Base-by-base conservation (phyloP, 2,797 vertebrate genomes). In the Squalus acanthias region DNA sequence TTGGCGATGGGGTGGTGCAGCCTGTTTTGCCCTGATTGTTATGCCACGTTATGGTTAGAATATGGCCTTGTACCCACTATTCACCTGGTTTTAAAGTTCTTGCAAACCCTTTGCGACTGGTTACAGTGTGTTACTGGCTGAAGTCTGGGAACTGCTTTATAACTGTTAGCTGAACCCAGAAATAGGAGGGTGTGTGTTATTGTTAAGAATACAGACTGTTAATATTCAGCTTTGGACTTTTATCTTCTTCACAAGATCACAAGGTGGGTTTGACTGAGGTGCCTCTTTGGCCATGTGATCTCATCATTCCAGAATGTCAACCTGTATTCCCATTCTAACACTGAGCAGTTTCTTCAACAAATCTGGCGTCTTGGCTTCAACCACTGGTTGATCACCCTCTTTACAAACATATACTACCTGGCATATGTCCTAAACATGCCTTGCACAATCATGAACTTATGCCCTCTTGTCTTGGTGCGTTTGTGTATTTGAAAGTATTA, bases 51-150 rank as follows among this genome's bases (percentile, higher is more conserved):
- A 67, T 29, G 4, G 89, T 60, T 65, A 63, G 24, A 3, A 33
- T 60, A 24, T 67, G 39, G 33, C 17, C 67, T 5, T 46, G 46
- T 20, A 50, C 15, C 8, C 53, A 29, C 24, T 29, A 29, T 3
- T 93, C 6, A 93, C 20, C 5, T 57, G 29, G 88, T 91, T 91
- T 33, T 24, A 57, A 10, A n/a, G 26, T 20, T 63, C 26, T 33
- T 29, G 26, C 22, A 88, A 76, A 76, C 74, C 33, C 29, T n/a
- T n/a, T 13, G 13, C 39, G 50, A 26, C 29, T 72, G 63, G 79
- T 96, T n/a, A 96, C 94, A 96, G 57, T 57, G 65, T 96, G 88
- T 96, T 69, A 96, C 95, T 50, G 89, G 79, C 87, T 65, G 87
- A 79, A 33, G 57, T 96, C 10, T 89, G 53, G 87, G 85, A 79